phyloP scores from a whole-genome alignment of 2,797 vertebrate species.

The Ciconia nigra region DNA sequence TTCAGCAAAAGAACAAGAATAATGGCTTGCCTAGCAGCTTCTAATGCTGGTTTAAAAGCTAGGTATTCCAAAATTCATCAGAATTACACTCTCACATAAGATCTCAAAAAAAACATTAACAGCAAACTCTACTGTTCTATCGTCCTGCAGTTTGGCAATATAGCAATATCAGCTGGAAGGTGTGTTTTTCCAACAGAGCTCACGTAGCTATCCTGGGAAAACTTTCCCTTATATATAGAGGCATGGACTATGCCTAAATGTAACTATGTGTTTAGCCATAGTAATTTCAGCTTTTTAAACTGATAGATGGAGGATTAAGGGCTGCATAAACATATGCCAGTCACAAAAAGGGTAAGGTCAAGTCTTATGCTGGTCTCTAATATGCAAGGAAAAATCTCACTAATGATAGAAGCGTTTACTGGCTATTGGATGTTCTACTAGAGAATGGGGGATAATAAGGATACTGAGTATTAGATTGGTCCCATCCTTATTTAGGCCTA shows the following conservation, averaged over 20 bases:
- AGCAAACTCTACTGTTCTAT: neutral
- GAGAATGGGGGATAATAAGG: neutral
- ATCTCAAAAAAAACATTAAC: neutral
- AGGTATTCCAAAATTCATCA: neutral
- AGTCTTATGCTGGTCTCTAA: neutral
- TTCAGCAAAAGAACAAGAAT: neutral
- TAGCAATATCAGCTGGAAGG: rapidly evolving
- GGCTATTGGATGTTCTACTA: neutral
- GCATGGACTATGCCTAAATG: neutral
- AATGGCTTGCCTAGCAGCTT: neutral
- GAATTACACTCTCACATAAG: neutral
- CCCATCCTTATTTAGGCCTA: neutral
- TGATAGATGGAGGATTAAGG: neutral
- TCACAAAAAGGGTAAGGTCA: neutral
- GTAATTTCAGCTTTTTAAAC: neutral
- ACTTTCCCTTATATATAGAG: neutral
- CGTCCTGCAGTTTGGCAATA: neutral
- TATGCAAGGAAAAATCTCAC: neutral
- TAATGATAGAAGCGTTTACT: neutral
- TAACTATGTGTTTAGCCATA: neutral
- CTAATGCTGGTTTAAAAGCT: neutral
- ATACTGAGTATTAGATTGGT: neutral
- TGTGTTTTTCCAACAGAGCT: neutral
- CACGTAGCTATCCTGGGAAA: neutral
- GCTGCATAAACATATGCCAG: neutral